Evolutionary conservation across 2,888 invertebrate species (phyloP), one percentile per base, ranked within the genome.

Genomic region (Catocala sponsa): DNA sequence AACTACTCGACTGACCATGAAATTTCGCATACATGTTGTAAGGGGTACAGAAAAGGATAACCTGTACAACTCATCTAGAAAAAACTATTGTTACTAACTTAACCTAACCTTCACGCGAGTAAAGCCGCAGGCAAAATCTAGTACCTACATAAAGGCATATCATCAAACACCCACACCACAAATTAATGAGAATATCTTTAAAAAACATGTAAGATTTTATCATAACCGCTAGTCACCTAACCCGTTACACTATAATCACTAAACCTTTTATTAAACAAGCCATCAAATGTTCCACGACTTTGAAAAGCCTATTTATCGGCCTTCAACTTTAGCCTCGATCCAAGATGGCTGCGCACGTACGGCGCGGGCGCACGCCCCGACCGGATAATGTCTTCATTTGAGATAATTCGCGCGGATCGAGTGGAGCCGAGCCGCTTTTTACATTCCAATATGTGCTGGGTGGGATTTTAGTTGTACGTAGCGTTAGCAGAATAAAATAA

Each of bases 361-460:
- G 33, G 61, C 70, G 77, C 86, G 84, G 82, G 87, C 86, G 87
- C 87, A 85, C 82, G 83, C 82, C 80, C 76, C 76, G 79, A 71
- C 82, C 78, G 86, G 85, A 88, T 92, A 92, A 92, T 91, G 92
- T 92, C 92, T 92, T 92, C 91, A 91, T 92, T 90, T 87, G 86
- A 90, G 90, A 91, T 91, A 91, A 91, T 91, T 87, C 86, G 78
- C 84, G 72, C 77, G 76, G 80, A 76, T 81, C 76, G 81, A 78
- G 76, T 76, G 70, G 79, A 72, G 78, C 68, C 62, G 74, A 72
- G 66, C 70, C 73, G 74, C 80, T 83, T 86, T 87, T 85, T 86
- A 83, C 86, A 89, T 89, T 87, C 87, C 86, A 63, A 78, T 82
- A 78, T 80, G 76, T 81, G 80, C 77, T 86, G 88, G 85, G 89